Percentiles rank a stretch among this genome's conserved stretches.
Evolutionary conservation across 2,113 vertebrate genomes (phyloP).

Genomic region (Oreotrochilus melanogaster): DNA sequence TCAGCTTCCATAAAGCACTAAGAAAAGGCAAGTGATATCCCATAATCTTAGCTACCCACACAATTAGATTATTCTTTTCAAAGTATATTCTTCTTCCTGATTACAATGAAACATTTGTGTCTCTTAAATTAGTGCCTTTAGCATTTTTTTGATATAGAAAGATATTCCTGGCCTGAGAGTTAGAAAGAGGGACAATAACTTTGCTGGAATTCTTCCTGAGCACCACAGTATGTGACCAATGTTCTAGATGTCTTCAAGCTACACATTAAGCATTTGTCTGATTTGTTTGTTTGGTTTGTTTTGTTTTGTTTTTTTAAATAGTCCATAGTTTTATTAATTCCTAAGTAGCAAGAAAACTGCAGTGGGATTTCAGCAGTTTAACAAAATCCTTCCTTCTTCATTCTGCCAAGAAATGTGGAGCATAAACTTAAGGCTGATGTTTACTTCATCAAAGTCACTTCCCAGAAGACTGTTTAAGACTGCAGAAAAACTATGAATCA

Average conservation of each 20-base stretch:
- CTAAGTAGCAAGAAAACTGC: not conserved
- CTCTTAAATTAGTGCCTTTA: conserved; percentile 24
- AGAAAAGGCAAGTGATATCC: not conserved
- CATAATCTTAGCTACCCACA: not conserved
- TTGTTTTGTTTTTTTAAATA: not conserved
- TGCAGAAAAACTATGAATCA: not conserved
- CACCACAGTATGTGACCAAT: not conserved
- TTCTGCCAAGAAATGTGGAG: not conserved
- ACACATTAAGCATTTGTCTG: not conserved
- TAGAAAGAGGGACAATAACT: not conserved
- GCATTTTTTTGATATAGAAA: not conserved
- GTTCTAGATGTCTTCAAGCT: not conserved
- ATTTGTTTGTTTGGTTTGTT: not conserved
- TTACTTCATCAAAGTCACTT: not conserved
- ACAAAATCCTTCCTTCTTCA: not conserved
- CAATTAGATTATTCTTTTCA: not conserved
- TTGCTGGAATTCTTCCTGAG: not conserved
- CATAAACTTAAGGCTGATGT: not conserved
- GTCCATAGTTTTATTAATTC: not conserved
- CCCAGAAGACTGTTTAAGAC: not conserved
- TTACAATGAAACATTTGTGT: not conserved
- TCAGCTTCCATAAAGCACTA: not conserved
- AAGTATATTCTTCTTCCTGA: not conserved
- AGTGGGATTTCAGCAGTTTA: not conserved
- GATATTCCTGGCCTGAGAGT: not conserved